phyloP scores from a whole-genome alignment of 2,888 invertebrate genomes.

The Perdita meconis region DNA sequence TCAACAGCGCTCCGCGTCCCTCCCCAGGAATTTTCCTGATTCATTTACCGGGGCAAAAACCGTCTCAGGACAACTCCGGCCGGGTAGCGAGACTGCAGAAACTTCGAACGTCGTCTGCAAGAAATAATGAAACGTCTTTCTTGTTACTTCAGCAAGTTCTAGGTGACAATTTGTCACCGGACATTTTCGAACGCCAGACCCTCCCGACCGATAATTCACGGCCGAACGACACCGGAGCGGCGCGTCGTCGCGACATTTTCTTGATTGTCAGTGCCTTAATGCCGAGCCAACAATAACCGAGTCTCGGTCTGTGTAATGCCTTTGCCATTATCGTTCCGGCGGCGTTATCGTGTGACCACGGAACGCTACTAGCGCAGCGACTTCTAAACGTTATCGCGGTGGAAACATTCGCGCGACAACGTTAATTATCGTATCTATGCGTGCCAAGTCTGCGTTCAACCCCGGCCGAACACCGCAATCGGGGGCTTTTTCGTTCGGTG shows the following conservation, averaged over 20 bases:
- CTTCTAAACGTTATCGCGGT: constrained; percentile 48
- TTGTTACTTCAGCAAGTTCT: neutral
- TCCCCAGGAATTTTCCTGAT: too few species aligned
- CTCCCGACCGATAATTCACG: neutral
- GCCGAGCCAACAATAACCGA: constrained; percentile 44
- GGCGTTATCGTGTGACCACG: constrained; percentile 46
- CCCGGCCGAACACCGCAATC: constrained; percentile 10
- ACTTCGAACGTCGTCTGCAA: neutral
- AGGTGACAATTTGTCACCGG: neutral
- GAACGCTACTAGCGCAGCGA: constrained; percentile 20
- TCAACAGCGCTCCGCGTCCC: too few species aligned
- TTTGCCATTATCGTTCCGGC: constrained; percentile 43
- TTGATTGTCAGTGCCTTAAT: constrained; percentile 45
- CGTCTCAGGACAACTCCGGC: neutral
- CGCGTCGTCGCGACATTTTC: constrained; percentile 38
- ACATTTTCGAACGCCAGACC: neutral
- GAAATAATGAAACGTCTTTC: constrained; percentile 5
- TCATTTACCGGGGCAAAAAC: too few species aligned
- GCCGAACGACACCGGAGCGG: neutral
- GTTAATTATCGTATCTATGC: constrained; percentile 43
- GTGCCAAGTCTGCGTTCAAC: constrained; percentile 27
- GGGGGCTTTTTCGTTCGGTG: constrained; percentile 24
- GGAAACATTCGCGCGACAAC: constrained; percentile 33
- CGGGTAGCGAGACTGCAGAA: neutral
- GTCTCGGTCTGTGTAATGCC: constrained; percentile 31